Evolutionary conservation across 1,140 invertebrate genomes (phyloP), one percentile per base, ranked within the genome.

Genomic region (Drosophila pallidifrons): DNA sequence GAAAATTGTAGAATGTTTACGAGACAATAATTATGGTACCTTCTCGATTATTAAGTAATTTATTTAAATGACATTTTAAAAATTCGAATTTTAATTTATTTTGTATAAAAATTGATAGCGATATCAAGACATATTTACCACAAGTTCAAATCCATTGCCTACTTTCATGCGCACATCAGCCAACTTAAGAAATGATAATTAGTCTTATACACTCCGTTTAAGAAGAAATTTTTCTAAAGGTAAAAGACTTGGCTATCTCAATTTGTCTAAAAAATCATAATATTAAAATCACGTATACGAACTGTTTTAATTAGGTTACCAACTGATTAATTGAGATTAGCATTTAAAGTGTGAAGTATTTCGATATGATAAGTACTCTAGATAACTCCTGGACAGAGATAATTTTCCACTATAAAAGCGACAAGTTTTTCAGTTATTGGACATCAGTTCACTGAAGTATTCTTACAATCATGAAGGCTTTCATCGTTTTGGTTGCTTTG

Each of bases 351-450:
- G 16, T 43, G 20, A 20, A n/a, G 38, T 20, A 43, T 61, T 61
- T 13, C 11, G 32, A 49, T 64, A 30, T 25, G n/a, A 54, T 51
- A 49, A 35, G 41, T 57, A 58, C 55, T 68, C 47, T 3, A 68
- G 65, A 68, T 68, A 68, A 41, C 11, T 15, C 7, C 5, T 0
- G 10, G 8, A 5, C 6, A 7, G 10, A 63, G 79, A 81, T 81
- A 81, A 66, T 52, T 49, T 32, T 60, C 8, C 28, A 25, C 49
- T 82, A 82, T 82, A 82, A 75, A 82, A 78, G 74, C 79, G 8
- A 13, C 0, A 1, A 20, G 8, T 13, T 51, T 20, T n/a, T 10
- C 3, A 1, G 15, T 10, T 5, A 57, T 11, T 35, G 5, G 45
- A 51, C 68, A 61, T 70, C 59, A 75, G 73, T 69, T 75, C 55